A percentile compares a stretch with the other conserved stretches of the same genome.
Evolutionary conservation across 2,888 invertebrate genomes (phyloP).

Genomic region (Ornithoptera priamus): DNA sequence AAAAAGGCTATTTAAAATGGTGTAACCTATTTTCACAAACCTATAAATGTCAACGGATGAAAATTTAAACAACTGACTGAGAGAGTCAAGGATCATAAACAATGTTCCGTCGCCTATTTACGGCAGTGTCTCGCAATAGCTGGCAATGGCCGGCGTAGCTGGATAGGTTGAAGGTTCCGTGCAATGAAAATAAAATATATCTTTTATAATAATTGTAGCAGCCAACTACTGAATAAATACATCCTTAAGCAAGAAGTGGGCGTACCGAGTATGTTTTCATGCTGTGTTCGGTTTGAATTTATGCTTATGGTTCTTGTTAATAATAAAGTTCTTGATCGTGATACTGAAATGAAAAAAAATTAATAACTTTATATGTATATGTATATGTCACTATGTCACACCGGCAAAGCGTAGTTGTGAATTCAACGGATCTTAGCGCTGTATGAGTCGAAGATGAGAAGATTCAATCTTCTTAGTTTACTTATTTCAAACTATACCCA

Average conservation of each 20-base stretch:
- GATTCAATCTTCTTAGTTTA: too few relatives aligned
- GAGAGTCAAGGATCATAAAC: constrained; percentile 40
- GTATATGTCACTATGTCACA: neutral
- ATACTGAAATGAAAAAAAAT: neutral
- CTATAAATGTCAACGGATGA: constrained; percentile 50
- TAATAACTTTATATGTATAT: neutral
- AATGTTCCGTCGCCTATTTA: constrained; percentile 35
- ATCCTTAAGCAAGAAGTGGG: constrained; percentile 28
- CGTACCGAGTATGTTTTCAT: constrained; percentile 27
- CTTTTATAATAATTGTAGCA: constrained; percentile 31
- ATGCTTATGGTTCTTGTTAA: constrained; percentile 26
- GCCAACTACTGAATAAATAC: constrained; percentile 31
- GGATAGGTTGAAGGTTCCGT: constrained; percentile 25
- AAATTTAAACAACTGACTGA: constrained; percentile 50
- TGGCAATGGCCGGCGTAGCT: constrained; percentile 22
- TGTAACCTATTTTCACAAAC: constrained; percentile 43
- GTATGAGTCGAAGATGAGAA: too few relatives aligned
- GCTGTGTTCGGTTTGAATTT: constrained; percentile 25
- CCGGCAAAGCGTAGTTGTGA: neutral
- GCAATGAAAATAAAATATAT: constrained; percentile 31
- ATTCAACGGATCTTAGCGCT: too few relatives aligned
- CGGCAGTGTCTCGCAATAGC: constrained; percentile 25
- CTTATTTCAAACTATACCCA: too few relatives aligned
- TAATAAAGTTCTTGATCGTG: constrained; percentile 21
- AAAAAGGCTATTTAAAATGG: constrained; percentile 46